Evolutionary conservation across 2,113 vertebrate species (phyloP).

Genomic region (Vulpes vulpes): DNA sequence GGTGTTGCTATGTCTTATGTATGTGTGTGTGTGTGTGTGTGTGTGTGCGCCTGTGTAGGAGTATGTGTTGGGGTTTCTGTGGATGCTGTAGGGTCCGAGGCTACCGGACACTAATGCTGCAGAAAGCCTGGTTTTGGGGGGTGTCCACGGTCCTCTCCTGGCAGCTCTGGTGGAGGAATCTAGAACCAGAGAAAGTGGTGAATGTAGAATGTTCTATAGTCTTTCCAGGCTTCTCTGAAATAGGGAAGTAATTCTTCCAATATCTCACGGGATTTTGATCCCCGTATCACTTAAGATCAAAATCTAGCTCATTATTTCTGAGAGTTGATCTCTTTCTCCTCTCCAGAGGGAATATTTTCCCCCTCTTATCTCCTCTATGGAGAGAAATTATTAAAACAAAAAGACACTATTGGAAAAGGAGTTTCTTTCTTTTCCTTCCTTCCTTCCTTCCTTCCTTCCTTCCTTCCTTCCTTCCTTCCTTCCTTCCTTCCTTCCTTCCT

Average conservation of each 20-base stretch:
- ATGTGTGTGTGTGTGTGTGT: fast-evolving
- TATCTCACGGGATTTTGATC: neutral
- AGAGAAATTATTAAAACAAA: slow-evolving; percentile 43
- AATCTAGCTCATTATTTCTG: neutral
- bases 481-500: neutral
- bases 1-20: neutral
- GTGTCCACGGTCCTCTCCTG: neutral
- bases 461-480: no score
- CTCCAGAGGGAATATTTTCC: neutral
- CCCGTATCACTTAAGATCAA: neutral
- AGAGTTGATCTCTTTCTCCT: neutral
- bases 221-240: neutral
- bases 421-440: neutral
- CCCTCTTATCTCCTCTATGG: neutral
- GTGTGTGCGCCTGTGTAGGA: no score
- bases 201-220: neutral
- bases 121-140: neutral
- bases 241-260: neutral
- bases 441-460: no score
- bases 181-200: neutral
- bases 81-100: neutral
- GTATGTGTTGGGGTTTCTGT: neutral
- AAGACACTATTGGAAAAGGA: neutral
- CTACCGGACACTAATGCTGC: neutral
- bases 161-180: neutral